Conservation (phyloP, 1,140 invertebrate genomes). For the Drosophila tropicalis region DNA sequence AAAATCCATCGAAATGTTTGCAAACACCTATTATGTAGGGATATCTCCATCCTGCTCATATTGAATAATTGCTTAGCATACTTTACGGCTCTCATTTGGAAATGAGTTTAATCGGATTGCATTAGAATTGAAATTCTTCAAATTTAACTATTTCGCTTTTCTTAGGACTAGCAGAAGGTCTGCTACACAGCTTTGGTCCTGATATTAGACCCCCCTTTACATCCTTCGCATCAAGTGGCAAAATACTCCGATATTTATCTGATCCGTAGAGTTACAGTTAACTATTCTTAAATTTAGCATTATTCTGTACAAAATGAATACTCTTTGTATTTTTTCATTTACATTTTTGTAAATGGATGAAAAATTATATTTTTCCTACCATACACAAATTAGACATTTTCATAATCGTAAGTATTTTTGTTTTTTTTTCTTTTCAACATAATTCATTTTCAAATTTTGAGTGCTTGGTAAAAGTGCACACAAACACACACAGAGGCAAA, state of each 20-base stretch:
- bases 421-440: conserved; percentile 48
- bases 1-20: neutral
- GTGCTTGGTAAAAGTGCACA: conserved; percentile 44
- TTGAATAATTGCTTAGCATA: neutral
- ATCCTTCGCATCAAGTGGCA: no score
- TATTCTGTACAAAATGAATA: neutral
- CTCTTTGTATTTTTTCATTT: conserved; percentile 12
- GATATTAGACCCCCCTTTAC: no score
- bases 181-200: no score
- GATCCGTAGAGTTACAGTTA: no score
- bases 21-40: neutral
- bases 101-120: no score
- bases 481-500: conserved; percentile 11
- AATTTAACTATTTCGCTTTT: no score
- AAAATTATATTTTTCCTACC: conserved; percentile 69
- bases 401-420: neutral
- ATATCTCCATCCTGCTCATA: neutral
- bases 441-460: conserved; percentile 70
- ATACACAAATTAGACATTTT: conserved; percentile 64
- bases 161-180: no score
- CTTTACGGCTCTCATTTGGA: neutral
- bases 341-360: conserved; percentile 32
- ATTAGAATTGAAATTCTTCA: no score
- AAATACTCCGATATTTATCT: no score
- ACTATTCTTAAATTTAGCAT: no score